A percentile compares a stretch with the other conserved stretches of the same genome.
Conservation (phyloP, 1,140 invertebrate species). For the Trypoxylus dichotomus region DNA sequence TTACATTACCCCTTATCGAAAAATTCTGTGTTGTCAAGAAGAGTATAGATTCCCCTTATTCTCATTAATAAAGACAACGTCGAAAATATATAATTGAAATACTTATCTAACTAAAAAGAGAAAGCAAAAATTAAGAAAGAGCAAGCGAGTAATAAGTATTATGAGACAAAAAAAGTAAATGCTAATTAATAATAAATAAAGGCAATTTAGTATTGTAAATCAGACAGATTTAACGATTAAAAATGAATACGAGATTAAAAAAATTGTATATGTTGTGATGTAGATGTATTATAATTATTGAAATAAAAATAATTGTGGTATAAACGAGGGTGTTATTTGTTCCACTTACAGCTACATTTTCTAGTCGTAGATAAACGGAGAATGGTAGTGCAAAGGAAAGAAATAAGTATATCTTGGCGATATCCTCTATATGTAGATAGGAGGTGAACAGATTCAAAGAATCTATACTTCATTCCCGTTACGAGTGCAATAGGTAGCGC, state of each 20-base stretch:
- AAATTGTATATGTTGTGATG: slow-evolving; percentile 35
- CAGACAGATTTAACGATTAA: not conserved
- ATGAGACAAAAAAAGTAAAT: not conserved
- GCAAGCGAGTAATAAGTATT: too few relatives aligned
- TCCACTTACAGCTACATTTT: too few relatives aligned
- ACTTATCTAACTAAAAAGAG: too few relatives aligned
- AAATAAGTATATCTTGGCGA: too few relatives aligned
- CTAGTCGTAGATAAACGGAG: too few relatives aligned
- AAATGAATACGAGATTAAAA: not conserved
- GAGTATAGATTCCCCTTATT: not conserved
- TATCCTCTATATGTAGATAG: too few relatives aligned
- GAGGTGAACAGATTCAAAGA: too few relatives aligned
- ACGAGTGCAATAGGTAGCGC: too few relatives aligned
- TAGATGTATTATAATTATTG: slow-evolving; percentile 32
- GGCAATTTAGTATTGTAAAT: slow-evolving; percentile 27
- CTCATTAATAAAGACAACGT: not conserved
- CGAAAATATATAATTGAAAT: too few relatives aligned
- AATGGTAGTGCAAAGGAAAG: too few relatives aligned
- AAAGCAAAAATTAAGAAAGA: too few relatives aligned
- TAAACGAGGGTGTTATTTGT: not conserved
- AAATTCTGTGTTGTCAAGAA: not conserved
- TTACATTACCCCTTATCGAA: not conserved
- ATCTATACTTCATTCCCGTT: too few relatives aligned
- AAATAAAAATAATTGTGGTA: slow-evolving; percentile 31
- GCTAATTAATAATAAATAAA: slow-evolving; percentile 1